Evolutionary conservation across 2,113 vertebrate species (phyloP), one percentile per base, ranked within the genome.

Genomic region (Ceyx cyanopectus): DNA sequence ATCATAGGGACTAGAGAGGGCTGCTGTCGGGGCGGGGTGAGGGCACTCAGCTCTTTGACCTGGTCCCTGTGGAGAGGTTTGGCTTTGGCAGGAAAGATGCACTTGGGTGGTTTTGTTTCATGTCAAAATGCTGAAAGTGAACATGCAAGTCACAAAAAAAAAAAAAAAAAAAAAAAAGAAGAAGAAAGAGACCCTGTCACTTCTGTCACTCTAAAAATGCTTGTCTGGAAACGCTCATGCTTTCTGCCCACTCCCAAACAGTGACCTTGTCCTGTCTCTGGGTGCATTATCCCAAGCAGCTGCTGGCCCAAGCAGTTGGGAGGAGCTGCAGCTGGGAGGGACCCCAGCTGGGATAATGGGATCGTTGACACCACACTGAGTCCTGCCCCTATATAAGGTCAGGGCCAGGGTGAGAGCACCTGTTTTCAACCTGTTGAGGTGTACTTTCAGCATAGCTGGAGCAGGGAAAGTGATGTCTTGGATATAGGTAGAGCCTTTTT

Each of bases 1-100:
- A 58, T 20, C 6, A 2, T 17, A 61, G 41, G 29, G 48, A 30
- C 45, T 7, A 9, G 56, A 24, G 9, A 50, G 24, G 19, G 19
- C 29, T 70, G 70, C 7, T 1, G 0, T 9, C 46, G 45, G 24
- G 29, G 20, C 2, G 1, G 26, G 10, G 8, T 43, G 21, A 84
- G 5, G 29, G 13, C 21, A 13, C 56, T 67, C 14, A 60, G 15
- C 9, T 51, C n/a, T 43, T 68, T 56, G 61, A 17, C 29, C 29
- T 74, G 10, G 15, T 76, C 8, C 5, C 22, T 70, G 61, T 89
- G 45, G 12, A 45, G 12, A 16, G 11, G 10, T 51, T 89, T 92
- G 46, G 78, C 8, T 76, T 74, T 22, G 14, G 3, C 18, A 46
- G 30, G 10, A 22, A 32, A 61, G 56, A 34, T 9, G 26, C 0